Conservation (phyloP, 2,797 vertebrate genomes). For the Cygnus olor region DNA sequence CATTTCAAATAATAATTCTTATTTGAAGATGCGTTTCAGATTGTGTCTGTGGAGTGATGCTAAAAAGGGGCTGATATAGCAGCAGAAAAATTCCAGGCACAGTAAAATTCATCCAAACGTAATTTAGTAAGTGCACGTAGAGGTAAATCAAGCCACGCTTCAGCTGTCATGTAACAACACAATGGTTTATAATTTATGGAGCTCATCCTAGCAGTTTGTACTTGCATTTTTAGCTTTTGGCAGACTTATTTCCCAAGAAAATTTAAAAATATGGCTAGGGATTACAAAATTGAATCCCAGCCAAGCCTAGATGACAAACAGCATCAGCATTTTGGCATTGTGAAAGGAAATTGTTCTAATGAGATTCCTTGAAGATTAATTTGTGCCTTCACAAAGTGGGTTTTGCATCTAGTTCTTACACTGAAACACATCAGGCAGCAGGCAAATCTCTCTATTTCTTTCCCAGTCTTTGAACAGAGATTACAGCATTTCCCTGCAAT, state of each 20-base stretch:
- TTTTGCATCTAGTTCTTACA: neutral
- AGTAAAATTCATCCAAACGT: neutral
- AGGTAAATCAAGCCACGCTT: neutral
- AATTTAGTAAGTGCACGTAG: neutral
- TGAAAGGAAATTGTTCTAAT: neutral
- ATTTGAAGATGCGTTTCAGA: neutral
- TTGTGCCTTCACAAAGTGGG: neutral
- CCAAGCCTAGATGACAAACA: neutral
- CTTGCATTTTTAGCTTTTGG: neutral
- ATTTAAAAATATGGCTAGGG: neutral
- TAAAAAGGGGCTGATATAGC: neutral
- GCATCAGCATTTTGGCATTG: neutral
- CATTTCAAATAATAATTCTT: neutral
- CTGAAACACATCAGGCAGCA: neutral
- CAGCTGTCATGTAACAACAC: neutral
- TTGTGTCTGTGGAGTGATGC: neutral
- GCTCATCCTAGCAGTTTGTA: neutral
- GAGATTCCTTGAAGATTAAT: neutral
- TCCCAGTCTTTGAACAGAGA: neutral
- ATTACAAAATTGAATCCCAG: neutral
- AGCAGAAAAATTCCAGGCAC: neutral
- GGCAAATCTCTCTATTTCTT: neutral
- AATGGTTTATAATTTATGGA: neutral
- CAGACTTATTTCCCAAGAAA: neutral
- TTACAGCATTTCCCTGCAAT: neutral